Evolutionary conservation across 2,888 invertebrate species (phyloP).

Genomic region (Ophraella communa): DNA sequence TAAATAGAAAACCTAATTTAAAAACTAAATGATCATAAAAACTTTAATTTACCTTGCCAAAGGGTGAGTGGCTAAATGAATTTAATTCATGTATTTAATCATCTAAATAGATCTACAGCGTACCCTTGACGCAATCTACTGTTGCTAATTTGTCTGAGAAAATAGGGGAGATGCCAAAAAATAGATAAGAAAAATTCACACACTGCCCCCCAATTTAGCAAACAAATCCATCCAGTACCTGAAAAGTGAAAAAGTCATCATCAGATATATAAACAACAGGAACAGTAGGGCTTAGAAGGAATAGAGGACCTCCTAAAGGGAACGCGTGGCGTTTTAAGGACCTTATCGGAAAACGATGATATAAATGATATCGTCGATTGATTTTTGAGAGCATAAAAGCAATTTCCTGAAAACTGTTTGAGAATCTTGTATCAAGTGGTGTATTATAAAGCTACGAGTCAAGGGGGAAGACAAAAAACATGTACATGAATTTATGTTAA

Average conservation of each 20-base stretch:
- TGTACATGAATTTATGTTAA: background rate
- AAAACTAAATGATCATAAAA: too few relatives aligned
- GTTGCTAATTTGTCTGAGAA: background rate
- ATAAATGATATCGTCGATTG: conserved; percentile 40
- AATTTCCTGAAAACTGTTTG: conserved; percentile 39
- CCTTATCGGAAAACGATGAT: conserved; percentile 50
- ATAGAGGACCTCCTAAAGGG: conserved; percentile 27
- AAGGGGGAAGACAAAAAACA: background rate
- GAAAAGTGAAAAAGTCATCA: conserved; percentile 38
- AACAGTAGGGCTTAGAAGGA: conserved; percentile 38
- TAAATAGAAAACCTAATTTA: too few relatives aligned
- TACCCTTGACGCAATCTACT: conserved; percentile 1
- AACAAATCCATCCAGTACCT: conserved; percentile 28
- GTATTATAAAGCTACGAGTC: background rate
- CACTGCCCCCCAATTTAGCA: conserved; percentile 25
- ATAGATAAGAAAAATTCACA: conserved; percentile 35
- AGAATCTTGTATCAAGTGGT: conserved; percentile 21
- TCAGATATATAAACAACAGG: conserved; percentile 35
- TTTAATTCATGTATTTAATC: too few relatives aligned
- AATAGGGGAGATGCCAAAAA: conserved; percentile 22
- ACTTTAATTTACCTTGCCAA: too few relatives aligned
- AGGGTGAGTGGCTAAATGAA: too few relatives aligned
- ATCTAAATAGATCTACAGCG: background rate
- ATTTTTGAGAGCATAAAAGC: conserved; percentile 34
- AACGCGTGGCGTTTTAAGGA: conserved; percentile 48